phyloP scores from a whole-genome alignment of 2,113 vertebrate species.

The Gallinago paraguaiae region DNA sequence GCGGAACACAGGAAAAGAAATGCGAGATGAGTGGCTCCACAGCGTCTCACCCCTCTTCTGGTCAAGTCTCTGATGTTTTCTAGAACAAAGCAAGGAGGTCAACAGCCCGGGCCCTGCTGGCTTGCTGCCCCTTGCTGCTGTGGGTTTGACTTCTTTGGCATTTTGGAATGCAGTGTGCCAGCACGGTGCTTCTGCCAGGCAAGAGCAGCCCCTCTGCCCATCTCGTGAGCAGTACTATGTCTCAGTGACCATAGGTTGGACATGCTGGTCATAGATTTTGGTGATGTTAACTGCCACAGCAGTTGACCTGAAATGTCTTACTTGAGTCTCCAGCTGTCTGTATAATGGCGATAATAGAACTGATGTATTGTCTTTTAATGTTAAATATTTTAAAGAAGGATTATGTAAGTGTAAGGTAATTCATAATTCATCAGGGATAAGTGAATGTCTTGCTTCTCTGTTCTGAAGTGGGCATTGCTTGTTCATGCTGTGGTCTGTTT shows the following conservation, averaged over 20 bases:
- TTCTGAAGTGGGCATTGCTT: constrained; percentile 44
- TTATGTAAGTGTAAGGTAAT: constrained; percentile 13
- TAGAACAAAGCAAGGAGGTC: background rate
- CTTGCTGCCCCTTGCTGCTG: background rate
- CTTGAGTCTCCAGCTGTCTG: background rate
- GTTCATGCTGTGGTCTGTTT: constrained; percentile 32
- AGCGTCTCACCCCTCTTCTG: background rate
- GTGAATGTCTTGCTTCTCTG: constrained; percentile 8
- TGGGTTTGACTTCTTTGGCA: background rate
- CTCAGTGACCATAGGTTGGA: background rate
- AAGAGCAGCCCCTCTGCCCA: background rate
- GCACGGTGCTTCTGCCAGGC: background rate
- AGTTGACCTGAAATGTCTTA: background rate
- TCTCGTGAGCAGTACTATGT: background rate
- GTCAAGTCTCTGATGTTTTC: background rate
- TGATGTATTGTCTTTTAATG: background rate
- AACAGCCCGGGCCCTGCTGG: fast-evolving
- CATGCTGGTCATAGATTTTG: background rate
- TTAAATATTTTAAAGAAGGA: background rate
- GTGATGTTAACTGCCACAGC: background rate
- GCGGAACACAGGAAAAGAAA: background rate
- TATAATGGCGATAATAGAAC: background rate
- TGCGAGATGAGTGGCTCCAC: background rate
- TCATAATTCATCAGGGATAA: constrained; percentile 39
- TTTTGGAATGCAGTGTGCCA: background rate